Evolutionary conservation across 2,888 invertebrate genomes (phyloP).

Genomic region (Polydrusus pterygomalis): DNA sequence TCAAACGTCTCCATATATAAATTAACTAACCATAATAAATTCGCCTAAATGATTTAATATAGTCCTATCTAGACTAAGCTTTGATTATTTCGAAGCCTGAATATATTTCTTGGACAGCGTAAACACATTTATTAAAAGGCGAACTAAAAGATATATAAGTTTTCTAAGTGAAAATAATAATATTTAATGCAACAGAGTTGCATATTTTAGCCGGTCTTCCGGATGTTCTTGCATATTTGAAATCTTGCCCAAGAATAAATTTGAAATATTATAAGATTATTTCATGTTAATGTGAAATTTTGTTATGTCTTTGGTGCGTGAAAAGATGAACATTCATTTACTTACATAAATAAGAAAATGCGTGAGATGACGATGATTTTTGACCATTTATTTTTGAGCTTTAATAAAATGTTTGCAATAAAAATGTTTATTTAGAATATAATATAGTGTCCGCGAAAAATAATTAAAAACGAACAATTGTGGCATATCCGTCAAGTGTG

Average conservation of each 20-base stretch:
- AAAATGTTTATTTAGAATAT: no score
- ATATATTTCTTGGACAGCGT: slow-evolving; percentile 33
- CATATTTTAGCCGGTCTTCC: slow-evolving; percentile 38
- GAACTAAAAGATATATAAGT: slow-evolving; percentile 43
- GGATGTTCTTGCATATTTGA: slow-evolving; percentile 51
- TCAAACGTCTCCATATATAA: no score
- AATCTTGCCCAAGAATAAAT: slow-evolving; percentile 45
- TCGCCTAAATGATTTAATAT: background rate
- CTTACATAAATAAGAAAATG: background rate
- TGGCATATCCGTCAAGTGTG: no score
- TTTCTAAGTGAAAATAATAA: slow-evolving; percentile 50
- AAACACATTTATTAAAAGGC: slow-evolving; percentile 49
- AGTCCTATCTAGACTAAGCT: background rate
- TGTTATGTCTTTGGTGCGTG: slow-evolving; percentile 19
- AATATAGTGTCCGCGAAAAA: no score
- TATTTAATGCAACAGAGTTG: slow-evolving; percentile 47
- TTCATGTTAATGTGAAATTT: slow-evolving; percentile 28
- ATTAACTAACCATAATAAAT: no score
- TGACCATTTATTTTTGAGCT: no score
- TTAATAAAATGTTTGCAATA: no score
- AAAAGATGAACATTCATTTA: background rate
- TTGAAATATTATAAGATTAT: slow-evolving; percentile 13
- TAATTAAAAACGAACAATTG: no score
- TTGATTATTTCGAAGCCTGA: slow-evolving; percentile 10
- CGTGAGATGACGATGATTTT: no score